Evolutionary conservation across 23 tunicate species (phyloP).

Genomic region (Phallusia fumigata): DNA sequence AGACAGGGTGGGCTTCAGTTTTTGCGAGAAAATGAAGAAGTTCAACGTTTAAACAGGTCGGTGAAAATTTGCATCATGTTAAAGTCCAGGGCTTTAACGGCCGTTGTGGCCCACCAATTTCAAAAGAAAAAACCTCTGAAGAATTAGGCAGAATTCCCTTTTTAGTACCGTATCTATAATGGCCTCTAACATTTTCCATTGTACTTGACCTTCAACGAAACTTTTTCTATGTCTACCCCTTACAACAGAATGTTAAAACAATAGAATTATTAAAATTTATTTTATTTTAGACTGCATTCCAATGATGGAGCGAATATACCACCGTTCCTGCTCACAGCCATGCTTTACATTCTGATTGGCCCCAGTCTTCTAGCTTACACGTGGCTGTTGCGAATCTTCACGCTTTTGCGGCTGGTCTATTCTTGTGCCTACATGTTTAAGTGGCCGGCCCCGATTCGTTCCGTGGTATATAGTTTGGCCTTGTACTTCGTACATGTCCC

Average conservation of each 20-base stretch:
- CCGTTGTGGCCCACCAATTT: too few relatives aligned
- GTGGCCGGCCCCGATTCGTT: constrained; percentile 46
- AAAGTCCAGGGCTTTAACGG: too few relatives aligned
- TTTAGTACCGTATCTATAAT: too few relatives aligned
- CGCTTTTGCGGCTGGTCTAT: constrained; percentile 36
- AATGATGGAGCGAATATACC: constrained; percentile 61
- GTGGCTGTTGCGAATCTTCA: constrained; percentile 34
- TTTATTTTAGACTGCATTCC: constrained; percentile 36
- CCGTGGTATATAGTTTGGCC: constrained; percentile 46
- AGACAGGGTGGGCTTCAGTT: constrained; percentile 35
- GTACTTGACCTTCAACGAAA: too few relatives aligned
- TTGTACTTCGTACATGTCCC: constrained; percentile 48
- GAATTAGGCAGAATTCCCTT: too few relatives aligned
- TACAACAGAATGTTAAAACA: too few relatives aligned
- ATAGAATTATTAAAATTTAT: too few relatives aligned
- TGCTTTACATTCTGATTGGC: constrained; percentile 32
- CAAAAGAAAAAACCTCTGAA: too few relatives aligned
- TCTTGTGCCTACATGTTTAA: constrained; percentile 32
- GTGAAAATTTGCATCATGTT: too few relatives aligned
- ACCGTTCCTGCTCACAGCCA: constrained; percentile 39
- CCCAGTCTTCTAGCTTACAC: constrained; percentile 29
- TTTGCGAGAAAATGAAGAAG: constrained; percentile 36
- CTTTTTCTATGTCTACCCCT: too few relatives aligned
- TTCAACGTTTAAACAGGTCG: constrained; percentile 55
- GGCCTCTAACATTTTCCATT: too few relatives aligned